Evolutionary conservation across 2,113 vertebrate genomes (phyloP), one percentile per base, ranked within the genome.

Genomic region (Sinocyclocheilus rhinocerous): DNA sequence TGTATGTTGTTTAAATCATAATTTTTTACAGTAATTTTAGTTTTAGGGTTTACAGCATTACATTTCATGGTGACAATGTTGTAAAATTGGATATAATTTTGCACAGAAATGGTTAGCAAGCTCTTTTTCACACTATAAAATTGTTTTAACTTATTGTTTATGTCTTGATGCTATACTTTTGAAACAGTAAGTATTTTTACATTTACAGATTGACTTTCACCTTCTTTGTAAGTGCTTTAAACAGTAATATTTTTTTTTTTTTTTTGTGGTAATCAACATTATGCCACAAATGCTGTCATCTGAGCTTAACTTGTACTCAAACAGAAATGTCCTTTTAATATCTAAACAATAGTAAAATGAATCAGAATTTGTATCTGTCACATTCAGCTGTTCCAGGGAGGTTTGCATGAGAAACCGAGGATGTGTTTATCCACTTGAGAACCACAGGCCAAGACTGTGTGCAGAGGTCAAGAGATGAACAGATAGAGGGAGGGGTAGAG

Each of bases 401-500:
- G 18, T 42, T 63, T 45, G 76, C 67, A 73, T 81, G 75, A 79
- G 80, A 83, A 82, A 77, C 26, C 8, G 73, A 39, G 73, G 80
- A 65, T 65, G 11, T 84, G 76, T 84, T 69, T 57, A 70, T 86
- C 16, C 77, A 20, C 18, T 81, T 39, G 77, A 75, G 85, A 86
- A 45, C n/a, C 69, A 84, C 36, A 84, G 33, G 69, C 50, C 65
- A 76, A 36, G 50, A n/a, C 18, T 76, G 18, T 48, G 29, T 33
- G 16, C 29, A 61, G 39, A 80, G 77, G 42, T 81, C 61, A 70
- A 63, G 39, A 85, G 88, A 88, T 89, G 81, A 82, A 87, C 81
- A 81, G 88, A 90, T 90, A 87, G 79, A 86, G 90, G 89, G 90
- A 88, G 87, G 87, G 87, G 82, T 81, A 22, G 63, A 87, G 91